Percentiles rank a stretch among this genome's conserved stretches.
Conservation (phyloP, 1,140 invertebrate genomes). For the Calephelis virginiensis region DNA sequence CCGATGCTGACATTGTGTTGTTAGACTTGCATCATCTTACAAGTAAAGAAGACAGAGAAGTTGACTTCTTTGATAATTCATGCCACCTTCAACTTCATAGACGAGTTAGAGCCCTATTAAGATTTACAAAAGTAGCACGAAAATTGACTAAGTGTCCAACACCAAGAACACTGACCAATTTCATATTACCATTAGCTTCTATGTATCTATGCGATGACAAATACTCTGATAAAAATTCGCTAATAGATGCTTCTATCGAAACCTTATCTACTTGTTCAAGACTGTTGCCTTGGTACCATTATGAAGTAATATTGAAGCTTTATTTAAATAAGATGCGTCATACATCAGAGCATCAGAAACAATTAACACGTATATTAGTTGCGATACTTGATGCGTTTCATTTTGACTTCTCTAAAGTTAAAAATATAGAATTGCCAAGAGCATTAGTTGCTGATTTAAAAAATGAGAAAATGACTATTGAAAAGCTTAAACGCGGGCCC, state of each 20-base stretch:
- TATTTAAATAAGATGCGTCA: constrained; percentile 88
- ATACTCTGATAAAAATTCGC: constrained; percentile 86
- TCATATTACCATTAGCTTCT: constrained; percentile 90
- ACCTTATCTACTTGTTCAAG: constrained; percentile 86
- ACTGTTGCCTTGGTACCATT: constrained; percentile 92
- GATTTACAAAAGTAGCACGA: constrained; percentile 81
- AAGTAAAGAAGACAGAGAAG: constrained; percentile 88
- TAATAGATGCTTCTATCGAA: constrained; percentile 92
- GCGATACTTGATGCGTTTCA: constrained; percentile 94
- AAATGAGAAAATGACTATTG: constrained; percentile 26
- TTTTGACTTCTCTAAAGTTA: constrained; percentile 89
- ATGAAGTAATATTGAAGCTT: constrained; percentile 87
- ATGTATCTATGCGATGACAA: constrained; percentile 89
- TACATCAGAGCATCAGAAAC: constrained; percentile 88
- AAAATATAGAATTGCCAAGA: constrained; percentile 65
- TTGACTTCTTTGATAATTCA: constrained; percentile 97
- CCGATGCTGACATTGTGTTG: constrained; percentile 83
- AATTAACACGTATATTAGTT: constrained; percentile 88
- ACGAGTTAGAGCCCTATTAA: constrained; percentile 87
- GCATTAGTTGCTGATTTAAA: constrained; percentile 48
- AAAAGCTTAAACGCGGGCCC: neutral
- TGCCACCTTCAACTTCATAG: constrained; percentile 92
- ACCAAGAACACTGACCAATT: constrained; percentile 87
- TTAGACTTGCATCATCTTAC: constrained; percentile 86
- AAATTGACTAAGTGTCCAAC: constrained; percentile 80